A percentile compares a stretch with the other conserved stretches of the same genome.
These are phyloP conservation scores for Conus betulinus DNA, from an alignment of 1,140 invertebrate genomes.

Conservation along the genomic window DNA sequence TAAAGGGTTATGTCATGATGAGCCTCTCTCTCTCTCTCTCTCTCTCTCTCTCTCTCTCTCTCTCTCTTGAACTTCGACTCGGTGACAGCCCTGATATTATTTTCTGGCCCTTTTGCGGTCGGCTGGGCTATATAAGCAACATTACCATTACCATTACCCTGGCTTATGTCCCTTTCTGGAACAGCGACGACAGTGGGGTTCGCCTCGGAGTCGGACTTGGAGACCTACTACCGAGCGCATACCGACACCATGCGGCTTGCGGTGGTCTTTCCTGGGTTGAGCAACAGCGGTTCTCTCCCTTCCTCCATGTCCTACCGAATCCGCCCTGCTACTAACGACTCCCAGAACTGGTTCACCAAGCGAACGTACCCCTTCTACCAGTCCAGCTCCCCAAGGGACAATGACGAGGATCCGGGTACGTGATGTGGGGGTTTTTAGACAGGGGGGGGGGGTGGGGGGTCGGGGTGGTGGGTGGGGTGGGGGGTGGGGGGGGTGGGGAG, in stretches of 20 bases:
- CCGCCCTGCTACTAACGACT: constrained; percentile 63
- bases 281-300: constrained; percentile 33
- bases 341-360: constrained; percentile 80
- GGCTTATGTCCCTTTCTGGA: neutral
- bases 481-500: neutral
- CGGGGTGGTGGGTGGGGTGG: no score
- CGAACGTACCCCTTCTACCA: constrained; percentile 82
- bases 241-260: constrained; percentile 27
- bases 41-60: no score
- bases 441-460: no score
- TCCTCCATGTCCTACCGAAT: constrained; percentile 57
- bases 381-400: constrained; percentile 80
- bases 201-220: constrained; percentile 69
- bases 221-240: constrained; percentile 58
- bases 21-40: no score
- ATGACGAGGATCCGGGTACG: constrained; percentile 71
- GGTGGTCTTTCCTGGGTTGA: constrained; percentile 36
- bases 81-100: no score
- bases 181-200: constrained; percentile 63
- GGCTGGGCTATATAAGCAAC: no score
- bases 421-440: constrained; percentile 56
- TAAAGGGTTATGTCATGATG: no score
- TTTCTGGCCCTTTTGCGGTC: no score
- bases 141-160: no score
- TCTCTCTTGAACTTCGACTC: no score